Conservation (phyloP, 2,888 invertebrate species). For the Bombyx huttoni region DNA sequence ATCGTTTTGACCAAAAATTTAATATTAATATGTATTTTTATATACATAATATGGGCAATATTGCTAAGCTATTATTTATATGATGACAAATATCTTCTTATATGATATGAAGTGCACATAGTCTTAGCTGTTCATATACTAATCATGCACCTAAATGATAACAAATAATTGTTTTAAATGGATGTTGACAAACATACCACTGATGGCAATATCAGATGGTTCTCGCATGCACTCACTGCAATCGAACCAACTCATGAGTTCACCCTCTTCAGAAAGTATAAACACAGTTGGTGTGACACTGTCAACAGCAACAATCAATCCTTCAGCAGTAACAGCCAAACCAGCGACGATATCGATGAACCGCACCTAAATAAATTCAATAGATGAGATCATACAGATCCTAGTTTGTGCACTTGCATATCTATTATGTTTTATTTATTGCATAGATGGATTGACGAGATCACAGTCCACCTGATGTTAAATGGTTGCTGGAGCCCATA, state of each 20-base stretch:
- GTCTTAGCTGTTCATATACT: not conserved
- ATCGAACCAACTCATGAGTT: slow-evolving; percentile 96
- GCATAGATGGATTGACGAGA: too few species aligned
- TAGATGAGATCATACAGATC: not conserved
- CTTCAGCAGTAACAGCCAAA: slow-evolving; percentile 91
- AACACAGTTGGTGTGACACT: slow-evolving; percentile 98
- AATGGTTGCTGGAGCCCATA: too few species aligned
- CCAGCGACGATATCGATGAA: slow-evolving; percentile 95
- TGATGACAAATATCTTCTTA: too few species aligned
- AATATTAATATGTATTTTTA: too few species aligned
- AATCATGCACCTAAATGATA: not conserved
- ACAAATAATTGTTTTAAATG: too few species aligned
- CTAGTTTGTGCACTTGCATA: not conserved
- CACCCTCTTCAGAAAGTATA: slow-evolving; percentile 92
- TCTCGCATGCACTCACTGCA: slow-evolving; percentile 98
- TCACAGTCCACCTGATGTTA: too few species aligned
- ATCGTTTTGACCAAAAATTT: too few species aligned
- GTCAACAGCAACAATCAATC: slow-evolving; percentile 96
- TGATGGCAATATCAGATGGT: slow-evolving; percentile 96
- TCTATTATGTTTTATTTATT: too few species aligned
- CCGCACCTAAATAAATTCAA: slow-evolving; percentile 49
- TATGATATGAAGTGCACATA: not conserved
- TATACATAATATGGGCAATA: too few species aligned
- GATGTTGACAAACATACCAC: slow-evolving; percentile 71
- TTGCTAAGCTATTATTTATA: too few species aligned